Evolutionary conservation across 2,888 invertebrate species (phyloP).

Genomic region (Lymantria dispar): DNA sequence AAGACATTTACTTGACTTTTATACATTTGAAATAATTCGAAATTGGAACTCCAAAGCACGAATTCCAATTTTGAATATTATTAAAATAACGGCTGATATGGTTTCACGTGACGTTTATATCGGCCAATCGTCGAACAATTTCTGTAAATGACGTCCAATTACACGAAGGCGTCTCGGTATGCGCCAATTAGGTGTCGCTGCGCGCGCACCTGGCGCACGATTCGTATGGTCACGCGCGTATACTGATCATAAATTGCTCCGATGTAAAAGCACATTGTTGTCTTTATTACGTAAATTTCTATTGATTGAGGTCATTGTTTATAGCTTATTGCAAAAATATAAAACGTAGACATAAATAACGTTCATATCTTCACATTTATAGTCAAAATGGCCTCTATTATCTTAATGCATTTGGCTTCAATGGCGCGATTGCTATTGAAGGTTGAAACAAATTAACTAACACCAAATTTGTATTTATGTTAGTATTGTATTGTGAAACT

Average conservation of each 20-base stretch:
- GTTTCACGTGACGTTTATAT: conserved; percentile 59
- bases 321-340: conserved; percentile 24
- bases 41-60: not conserved
- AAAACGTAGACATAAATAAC: conserved; percentile 7
- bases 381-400: conserved; percentile 7
- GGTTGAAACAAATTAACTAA: conserved; percentile 14
- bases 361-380: conserved; percentile 4
- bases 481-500: conserved; percentile 7
- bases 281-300: conserved; percentile 43
- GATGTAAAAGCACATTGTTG: conserved; percentile 43
- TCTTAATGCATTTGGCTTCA: conserved; percentile 1
- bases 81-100: conserved; percentile 26
- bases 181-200: conserved; percentile 72
- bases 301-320: conserved; percentile 40
- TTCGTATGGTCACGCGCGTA: conserved; percentile 64
- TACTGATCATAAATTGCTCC: conserved; percentile 61
- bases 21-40: conserved; percentile 1
- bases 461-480: conserved; percentile 14
- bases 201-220: conserved; percentile 75
- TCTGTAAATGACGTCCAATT: conserved; percentile 73
- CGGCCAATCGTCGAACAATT: conserved; percentile 64
- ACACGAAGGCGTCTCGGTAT: conserved; percentile 68
- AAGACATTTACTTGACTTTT: conserved; percentile 11
- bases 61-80: conserved; percentile 8
- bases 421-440: conserved; percentile 13